These are phyloP conservation scores for Napeogenes sylphis DNA, from an alignment of 2,888 invertebrate species.

Conservation along the genomic window DNA sequence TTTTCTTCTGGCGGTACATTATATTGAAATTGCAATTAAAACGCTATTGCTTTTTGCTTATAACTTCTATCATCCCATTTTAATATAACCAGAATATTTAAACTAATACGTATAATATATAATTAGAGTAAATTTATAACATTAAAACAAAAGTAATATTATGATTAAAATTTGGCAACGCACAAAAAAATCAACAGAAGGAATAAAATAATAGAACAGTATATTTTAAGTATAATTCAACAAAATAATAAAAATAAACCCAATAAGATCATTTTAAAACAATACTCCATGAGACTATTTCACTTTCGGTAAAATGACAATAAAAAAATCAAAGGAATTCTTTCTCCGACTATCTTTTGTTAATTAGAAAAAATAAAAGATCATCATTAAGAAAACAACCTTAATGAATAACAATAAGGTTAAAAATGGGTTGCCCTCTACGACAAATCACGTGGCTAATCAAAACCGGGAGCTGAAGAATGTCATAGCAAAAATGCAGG, in stretches of 20 bases:
- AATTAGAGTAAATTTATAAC: no score
- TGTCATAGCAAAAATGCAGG: conserved; percentile 60
- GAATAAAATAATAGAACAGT: neutral
- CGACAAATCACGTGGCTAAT: conserved; percentile 44
- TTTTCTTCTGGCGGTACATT: conserved; percentile 20
- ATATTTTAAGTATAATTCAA: neutral
- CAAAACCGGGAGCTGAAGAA: conserved; percentile 60
- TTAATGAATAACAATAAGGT: conserved; percentile 18
- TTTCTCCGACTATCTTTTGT: conserved; percentile 31
- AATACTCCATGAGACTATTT: conserved; percentile 12
- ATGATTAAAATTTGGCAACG: no score
- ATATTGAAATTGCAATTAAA: conserved; percentile 52
- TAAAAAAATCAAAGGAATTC: conserved; percentile 30
- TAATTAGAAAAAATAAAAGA: conserved; percentile 29
- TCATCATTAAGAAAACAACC: conserved; percentile 14
- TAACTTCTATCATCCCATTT: conserved; percentile 13
- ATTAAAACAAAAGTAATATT: no score
- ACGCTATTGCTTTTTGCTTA: conserved; percentile 61
- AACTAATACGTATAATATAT: no score
- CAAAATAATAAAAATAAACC: neutral
- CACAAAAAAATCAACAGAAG: no score
- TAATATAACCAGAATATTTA: neutral
- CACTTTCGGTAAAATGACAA: conserved; percentile 16
- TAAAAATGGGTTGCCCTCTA: conserved; percentile 13
- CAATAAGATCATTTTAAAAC: conserved; percentile 12